Conservation (phyloP, 2,113 vertebrate genomes). For the Podarcis muralis region DNA sequence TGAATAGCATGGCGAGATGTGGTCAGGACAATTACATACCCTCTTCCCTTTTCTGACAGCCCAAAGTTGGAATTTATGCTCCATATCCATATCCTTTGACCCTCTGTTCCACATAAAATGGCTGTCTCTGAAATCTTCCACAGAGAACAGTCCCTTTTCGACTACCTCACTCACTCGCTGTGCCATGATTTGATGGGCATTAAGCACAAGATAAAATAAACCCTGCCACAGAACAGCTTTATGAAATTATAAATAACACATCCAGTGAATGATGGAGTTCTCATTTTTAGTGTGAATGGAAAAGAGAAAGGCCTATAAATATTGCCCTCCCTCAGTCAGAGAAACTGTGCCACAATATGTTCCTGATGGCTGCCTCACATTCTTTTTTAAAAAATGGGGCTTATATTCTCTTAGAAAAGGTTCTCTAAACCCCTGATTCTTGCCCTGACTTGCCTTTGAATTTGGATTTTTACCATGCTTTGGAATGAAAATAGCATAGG, state of each 20-base stretch:
- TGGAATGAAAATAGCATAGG: conserved; percentile 2
- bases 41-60: conserved; percentile 43
- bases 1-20: conserved; percentile 16
- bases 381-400: conserved; percentile 48
- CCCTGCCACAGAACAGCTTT: conserved; percentile 84
- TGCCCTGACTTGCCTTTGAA: conserved; percentile 40
- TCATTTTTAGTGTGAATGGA: conserved; percentile 72
- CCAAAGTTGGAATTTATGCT: conserved; percentile 75
- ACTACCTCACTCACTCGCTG: conserved; percentile 55
- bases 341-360: conserved; percentile 62
- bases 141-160: conserved; percentile 41
- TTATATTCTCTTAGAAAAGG: conserved; percentile 55
- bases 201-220: conserved; percentile 86
- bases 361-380: conserved; percentile 44
- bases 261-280: conserved; percentile 81
- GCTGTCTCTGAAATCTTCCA: conserved; percentile 57
- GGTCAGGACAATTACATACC: conserved; percentile 35
- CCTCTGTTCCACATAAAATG: conserved; percentile 56
- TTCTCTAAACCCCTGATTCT: conserved; percentile 31
- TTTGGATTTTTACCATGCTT: conserved; percentile 39
- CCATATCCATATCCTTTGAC: conserved; percentile 50
- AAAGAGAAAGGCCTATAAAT: conserved; percentile 77
- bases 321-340: conserved; percentile 47
- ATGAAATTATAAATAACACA: conserved; percentile 89
- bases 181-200: conserved; percentile 80